Percentiles rank a stretch among this genome's conserved stretches.
These are phyloP conservation scores for Orthosia gothica DNA, from an alignment of 2,888 invertebrate species.

Conservation along the genomic window DNA sequence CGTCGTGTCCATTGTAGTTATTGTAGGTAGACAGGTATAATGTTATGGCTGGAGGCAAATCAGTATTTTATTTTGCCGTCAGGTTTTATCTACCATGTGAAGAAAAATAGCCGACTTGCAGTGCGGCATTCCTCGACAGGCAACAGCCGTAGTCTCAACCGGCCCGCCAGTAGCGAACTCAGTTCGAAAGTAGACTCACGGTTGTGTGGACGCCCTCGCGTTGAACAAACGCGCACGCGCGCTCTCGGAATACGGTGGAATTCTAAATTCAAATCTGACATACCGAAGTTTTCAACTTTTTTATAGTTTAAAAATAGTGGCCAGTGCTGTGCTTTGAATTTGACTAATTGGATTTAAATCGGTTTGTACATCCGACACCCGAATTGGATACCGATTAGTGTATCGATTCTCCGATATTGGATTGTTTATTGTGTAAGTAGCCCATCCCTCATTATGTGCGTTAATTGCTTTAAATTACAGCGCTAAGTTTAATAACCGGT, in stretches of 20 bases:
- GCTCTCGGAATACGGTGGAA: constrained; percentile 77
- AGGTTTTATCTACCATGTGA: constrained; percentile 78
- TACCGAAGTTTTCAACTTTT: constrained; percentile 67
- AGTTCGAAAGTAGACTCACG: constrained; percentile 89
- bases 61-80: constrained; percentile 72
- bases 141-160: constrained; percentile 64
- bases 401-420: constrained; percentile 71
- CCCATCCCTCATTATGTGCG: constrained; percentile 56
- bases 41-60: constrained; percentile 65
- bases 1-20: constrained; percentile 43
- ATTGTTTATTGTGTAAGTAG: constrained; percentile 87
- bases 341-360: constrained; percentile 76
- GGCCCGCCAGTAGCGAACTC: constrained; percentile 63
- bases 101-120: constrained; percentile 85
- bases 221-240: constrained; percentile 73
- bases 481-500: constrained; percentile 56
- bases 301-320: constrained; percentile 74
- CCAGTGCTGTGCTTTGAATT: constrained; percentile 82
- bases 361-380: constrained; percentile 76
- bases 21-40: constrained; percentile 44
- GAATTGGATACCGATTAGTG: constrained; percentile 76
- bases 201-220: constrained; percentile 82
- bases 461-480: constrained; percentile 67
- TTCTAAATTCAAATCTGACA: constrained; percentile 76
- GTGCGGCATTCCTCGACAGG: constrained; percentile 83